phyloP scores from a whole-genome alignment of 2,888 invertebrate genomes.

The Myathropa florea region DNA sequence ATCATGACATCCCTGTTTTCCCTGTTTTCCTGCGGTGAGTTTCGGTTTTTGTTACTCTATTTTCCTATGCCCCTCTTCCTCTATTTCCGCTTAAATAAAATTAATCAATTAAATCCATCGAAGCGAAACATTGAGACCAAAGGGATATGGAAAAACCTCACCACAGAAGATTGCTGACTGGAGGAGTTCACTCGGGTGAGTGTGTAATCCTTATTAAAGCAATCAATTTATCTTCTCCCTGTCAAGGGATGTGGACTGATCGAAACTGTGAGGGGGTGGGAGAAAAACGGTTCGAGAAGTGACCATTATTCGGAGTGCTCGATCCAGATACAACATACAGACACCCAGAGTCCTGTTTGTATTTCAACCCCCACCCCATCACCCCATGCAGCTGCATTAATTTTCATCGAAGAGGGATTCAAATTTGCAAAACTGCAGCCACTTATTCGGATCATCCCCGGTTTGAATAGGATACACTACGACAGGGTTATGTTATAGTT shows the following conservation, averaged over 20 bases:
- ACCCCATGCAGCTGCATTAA: conserved; percentile 46
- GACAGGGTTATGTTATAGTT: no score
- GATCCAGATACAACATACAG: not conserved
- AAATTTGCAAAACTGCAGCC: conserved; percentile 25
- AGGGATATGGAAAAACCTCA: conserved; percentile 30
- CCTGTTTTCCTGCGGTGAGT: conserved; percentile 3
- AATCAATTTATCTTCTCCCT: conserved; percentile 58
- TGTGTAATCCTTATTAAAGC: conserved; percentile 66
- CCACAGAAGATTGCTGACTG: conserved; percentile 39
- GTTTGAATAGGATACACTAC: not conserved
- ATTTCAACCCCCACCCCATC: conserved; percentile 6
- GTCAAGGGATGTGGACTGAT: conserved; percentile 8
- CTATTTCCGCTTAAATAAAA: conserved; percentile 59
- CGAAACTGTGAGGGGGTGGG: conserved; percentile 37
- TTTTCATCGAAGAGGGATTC: conserved; percentile 24
- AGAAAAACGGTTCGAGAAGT: conserved; percentile 42
- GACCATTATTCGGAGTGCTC: conserved; percentile 46
- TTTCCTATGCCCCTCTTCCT: conserved; percentile 7
- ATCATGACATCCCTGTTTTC: conserved; percentile 1
- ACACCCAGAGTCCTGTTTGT: conserved; percentile 2
- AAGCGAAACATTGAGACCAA: conserved; percentile 43
- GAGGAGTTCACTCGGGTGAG: conserved; percentile 52
- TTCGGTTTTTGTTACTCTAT: conserved; percentile 16
- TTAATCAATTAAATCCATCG: conserved; percentile 60
- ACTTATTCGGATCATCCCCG: not conserved